A percentile compares a stretch with the other conserved stretches of the same genome.
phyloP scores from a whole-genome alignment of 1,140 invertebrate genomes.

The Drosophila hydei region DNA sequence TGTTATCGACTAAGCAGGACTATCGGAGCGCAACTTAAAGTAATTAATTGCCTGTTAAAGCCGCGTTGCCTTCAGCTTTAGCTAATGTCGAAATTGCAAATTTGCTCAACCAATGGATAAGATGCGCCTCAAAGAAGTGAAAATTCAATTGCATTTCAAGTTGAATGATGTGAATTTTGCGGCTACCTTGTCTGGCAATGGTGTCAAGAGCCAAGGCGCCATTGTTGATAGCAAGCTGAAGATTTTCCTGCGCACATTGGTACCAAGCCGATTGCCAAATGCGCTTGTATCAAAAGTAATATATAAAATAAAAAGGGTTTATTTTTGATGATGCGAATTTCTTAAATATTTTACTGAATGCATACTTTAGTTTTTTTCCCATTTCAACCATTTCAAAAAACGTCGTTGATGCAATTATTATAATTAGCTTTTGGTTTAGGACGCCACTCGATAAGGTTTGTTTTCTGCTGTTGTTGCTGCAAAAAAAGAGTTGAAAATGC shows the following conservation, averaged over 20 bases:
- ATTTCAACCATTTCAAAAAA: background rate
- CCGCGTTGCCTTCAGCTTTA: background rate
- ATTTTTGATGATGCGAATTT: background rate
- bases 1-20: conserved; percentile 6
- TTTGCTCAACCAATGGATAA: background rate
- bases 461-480: background rate
- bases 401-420: conserved; percentile 16
- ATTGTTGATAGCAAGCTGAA: conserved; percentile 49
- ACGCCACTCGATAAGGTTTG: conserved; percentile 20
- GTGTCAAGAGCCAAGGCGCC: conserved; percentile 68
- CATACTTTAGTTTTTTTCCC: background rate
- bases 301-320: background rate
- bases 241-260: conserved; percentile 42
- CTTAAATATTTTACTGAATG: background rate
- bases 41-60: conserved; percentile 18
- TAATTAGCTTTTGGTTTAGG: conserved; percentile 32
- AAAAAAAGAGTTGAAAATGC: conserved; percentile 50
- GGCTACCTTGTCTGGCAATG: conserved; percentile 51
- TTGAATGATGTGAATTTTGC: conserved; percentile 78
- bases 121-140: conserved; percentile 62
- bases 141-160: conserved; percentile 80
- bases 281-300: background rate
- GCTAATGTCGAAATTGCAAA: conserved; percentile 7
- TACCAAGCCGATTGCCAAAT: conserved; percentile 26
- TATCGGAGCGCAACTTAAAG: background rate